These are phyloP conservation scores for Meloidogyne hapla DNA, from an alignment of 1,140 invertebrate species.

Conservation along the genomic window DNA sequence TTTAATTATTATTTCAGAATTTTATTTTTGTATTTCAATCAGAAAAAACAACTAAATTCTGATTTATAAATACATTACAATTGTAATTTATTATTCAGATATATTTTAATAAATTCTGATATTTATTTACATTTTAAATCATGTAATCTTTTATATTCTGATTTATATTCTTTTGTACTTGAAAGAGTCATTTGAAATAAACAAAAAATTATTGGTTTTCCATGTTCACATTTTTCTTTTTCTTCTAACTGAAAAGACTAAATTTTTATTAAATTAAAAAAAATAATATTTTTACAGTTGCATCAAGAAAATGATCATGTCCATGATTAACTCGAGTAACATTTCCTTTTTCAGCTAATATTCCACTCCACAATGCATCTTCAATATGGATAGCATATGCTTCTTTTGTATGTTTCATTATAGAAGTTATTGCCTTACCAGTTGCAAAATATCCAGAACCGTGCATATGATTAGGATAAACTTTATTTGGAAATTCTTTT, in stretches of 20 bases:
- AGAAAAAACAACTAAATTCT: too few species aligned
- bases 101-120: background rate
- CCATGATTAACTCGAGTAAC: background rate
- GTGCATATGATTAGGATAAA: background rate
- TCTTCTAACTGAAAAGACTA: background rate
- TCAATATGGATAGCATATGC: slow-evolving; percentile 15
- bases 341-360: background rate
- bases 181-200: background rate
- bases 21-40: too few species aligned
- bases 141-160: background rate
- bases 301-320: background rate
- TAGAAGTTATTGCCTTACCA: slow-evolving; percentile 11
- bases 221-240: background rate
- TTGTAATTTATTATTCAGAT: too few species aligned
- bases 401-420: background rate
- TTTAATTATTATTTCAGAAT: too few species aligned
- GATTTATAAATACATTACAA: too few species aligned
- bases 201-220: background rate
- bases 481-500: background rate
- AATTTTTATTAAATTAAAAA: background rate
- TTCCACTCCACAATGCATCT: slow-evolving; percentile 7
- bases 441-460: slow-evolving; percentile 14
- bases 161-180: background rate
- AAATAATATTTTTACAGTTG: background rate
- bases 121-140: background rate